Evolutionary conservation across 2,888 invertebrate genomes (phyloP).

Genomic region (Podabrus alpinus): DNA sequence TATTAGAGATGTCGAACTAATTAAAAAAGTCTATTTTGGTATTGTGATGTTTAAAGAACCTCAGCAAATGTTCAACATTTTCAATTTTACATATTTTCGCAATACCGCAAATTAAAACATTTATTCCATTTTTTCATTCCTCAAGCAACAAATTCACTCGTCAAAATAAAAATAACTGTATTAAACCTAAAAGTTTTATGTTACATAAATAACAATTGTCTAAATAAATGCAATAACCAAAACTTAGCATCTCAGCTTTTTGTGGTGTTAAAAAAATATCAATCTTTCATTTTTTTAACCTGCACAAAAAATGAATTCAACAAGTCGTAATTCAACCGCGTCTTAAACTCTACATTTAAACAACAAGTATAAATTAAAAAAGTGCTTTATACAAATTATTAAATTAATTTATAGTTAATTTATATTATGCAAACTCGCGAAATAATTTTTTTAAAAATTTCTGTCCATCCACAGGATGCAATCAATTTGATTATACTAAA

Average conservation of each 20-base stretch:
- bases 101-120: neutral
- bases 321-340: slow-evolving; percentile 5
- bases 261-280: neutral
- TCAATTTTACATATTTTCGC: neutral
- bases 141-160: neutral
- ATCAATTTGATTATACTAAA: slow-evolving; percentile 25
- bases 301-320: slow-evolving; percentile 1
- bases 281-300: neutral
- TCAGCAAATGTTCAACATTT: too few species aligned
- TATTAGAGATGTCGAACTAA: neutral
- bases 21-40: neutral
- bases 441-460: neutral
- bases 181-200: neutral
- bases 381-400: slow-evolving; percentile 5
- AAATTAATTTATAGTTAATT: slow-evolving; percentile 5
- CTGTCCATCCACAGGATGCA: slow-evolving; percentile 38
- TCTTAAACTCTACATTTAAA: slow-evolving; percentile 24
- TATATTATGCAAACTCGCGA: neutral
- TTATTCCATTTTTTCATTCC: neutral
- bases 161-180: neutral
- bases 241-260: neutral
- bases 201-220: neutral
- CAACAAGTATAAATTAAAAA: slow-evolving; percentile 16
- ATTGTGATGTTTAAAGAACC: too few species aligned
- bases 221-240: slow-evolving; percentile 17